Evolutionary conservation across 2,888 invertebrate genomes (phyloP).

Genomic region (Acanthococcus lagerstroemiae): DNA sequence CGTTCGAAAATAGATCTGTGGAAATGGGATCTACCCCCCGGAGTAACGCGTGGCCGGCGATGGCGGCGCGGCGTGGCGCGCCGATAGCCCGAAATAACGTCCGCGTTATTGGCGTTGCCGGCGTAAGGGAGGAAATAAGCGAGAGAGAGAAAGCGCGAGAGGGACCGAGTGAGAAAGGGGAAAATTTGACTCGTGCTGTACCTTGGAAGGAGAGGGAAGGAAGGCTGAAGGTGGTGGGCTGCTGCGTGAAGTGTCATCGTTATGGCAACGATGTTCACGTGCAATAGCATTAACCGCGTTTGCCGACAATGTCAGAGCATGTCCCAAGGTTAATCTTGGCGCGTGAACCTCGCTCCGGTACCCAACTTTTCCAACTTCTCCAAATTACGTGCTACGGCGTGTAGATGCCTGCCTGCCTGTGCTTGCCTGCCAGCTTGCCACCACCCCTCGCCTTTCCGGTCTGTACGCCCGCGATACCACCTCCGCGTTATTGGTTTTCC

Average conservation of each 20-base stretch:
- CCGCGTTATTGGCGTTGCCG: too few species aligned
- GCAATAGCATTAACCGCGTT: slow-evolving; percentile 27
- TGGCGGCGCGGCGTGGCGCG: too few species aligned
- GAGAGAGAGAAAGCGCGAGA: slow-evolving; percentile 12
- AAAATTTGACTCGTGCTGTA: slow-evolving; percentile 23
- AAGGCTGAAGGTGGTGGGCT: neutral
- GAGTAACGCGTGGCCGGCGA: too few species aligned
- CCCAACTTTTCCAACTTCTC: slow-evolving; percentile 10
- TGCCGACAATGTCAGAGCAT: slow-evolving; percentile 30
- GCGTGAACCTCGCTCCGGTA: slow-evolving; percentile 20
- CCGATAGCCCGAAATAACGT: too few species aligned
- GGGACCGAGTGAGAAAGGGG: slow-evolving; percentile 1
- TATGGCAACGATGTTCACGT: slow-evolving; percentile 30
- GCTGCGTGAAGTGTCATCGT: slow-evolving; percentile 29
- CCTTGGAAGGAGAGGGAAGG: neutral
- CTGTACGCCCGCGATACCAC: slow-evolving; percentile 1
- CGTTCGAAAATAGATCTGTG: too few species aligned
- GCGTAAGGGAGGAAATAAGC: too few species aligned
- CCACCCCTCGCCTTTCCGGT: slow-evolving; percentile 11
- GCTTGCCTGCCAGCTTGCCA: neutral
- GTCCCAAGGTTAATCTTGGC: slow-evolving; percentile 25
- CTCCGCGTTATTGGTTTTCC: slow-evolving; percentile 18
- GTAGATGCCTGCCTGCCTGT: too few species aligned
- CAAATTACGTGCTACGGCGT: neutral
- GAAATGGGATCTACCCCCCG: too few species aligned